phyloP scores from a whole-genome alignment of 1,140 invertebrate genomes.

The Drosophila virilis region DNA sequence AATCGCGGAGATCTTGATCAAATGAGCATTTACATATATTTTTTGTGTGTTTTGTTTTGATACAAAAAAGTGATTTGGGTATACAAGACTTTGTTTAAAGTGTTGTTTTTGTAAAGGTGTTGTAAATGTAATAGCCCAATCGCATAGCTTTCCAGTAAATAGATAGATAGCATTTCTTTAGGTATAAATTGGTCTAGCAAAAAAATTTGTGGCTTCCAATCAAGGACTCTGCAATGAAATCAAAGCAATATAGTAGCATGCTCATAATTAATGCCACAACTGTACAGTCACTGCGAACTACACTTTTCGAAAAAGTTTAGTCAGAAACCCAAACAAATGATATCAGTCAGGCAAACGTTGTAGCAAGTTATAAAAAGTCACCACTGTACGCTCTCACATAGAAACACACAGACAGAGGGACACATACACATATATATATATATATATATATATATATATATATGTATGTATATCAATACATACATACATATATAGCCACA shows the following conservation, averaged over 20 bases:
- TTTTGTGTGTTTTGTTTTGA: conserved; percentile 10
- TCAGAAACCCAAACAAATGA: conserved; percentile 4
- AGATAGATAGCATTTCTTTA: no score
- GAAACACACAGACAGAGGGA: conserved; percentile 4
- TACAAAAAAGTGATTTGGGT: neutral
- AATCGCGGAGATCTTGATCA: conserved; percentile 18
- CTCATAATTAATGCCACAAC: conserved; percentile 42
- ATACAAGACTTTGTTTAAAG: neutral
- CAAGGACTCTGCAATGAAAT: no score
- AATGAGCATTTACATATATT: conserved; percentile 12
- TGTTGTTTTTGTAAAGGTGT: no score
- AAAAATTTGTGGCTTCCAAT: neutral
- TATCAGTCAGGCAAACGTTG: conserved; percentile 1
- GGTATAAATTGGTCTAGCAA: neutral
- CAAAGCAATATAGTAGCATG: neutral
- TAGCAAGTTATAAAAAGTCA: conserved; percentile 59
- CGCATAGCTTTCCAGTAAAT: no score
- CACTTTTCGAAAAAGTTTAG: conserved; percentile 57
- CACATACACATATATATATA: conserved; percentile 4
- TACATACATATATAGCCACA: conserved; percentile 18
- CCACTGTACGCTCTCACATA: conserved; percentile 63
- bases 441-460: neutral
- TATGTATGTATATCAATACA: conserved; percentile 2
- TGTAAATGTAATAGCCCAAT: no score
- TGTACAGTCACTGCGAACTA: conserved; percentile 49